phyloP scores from a whole-genome alignment of 2,797 vertebrate species.

The Hipposideros larvatus region DNA sequence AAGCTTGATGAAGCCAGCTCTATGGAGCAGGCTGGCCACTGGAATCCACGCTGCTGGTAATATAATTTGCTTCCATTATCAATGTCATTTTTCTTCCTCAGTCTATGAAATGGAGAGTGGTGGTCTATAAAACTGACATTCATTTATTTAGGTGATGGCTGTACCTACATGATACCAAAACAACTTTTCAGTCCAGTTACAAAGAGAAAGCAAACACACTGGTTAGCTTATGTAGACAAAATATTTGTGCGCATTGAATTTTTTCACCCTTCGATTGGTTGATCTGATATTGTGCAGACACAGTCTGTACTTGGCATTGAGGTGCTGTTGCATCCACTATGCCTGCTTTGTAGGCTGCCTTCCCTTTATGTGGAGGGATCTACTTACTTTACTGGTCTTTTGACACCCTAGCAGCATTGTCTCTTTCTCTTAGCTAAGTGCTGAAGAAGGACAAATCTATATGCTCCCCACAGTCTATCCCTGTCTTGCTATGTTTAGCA shows the following conservation, averaged over 20 bases:
- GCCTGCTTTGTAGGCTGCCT: background rate
- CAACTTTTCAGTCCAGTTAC: background rate
- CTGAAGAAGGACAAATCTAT: background rate
- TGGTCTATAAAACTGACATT: background rate
- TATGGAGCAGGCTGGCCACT: background rate
- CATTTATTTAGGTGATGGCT: background rate
- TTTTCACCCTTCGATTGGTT: background rate
- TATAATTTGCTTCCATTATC: background rate
- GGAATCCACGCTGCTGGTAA: background rate
- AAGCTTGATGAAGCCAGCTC: background rate
- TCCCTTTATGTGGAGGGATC: slow-evolving; percentile 17
- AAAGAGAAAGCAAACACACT: background rate
- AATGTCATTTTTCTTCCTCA: background rate
- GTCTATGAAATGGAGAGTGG: background rate
- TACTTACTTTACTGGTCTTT: slow-evolving; percentile 35
- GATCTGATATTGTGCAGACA: background rate
- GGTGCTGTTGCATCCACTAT: background rate
- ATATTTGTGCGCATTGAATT: background rate
- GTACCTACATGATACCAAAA: background rate
- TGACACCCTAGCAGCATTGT: background rate
- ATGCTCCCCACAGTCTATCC: background rate
- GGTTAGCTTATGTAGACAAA: background rate
- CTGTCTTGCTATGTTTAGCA: slow-evolving; percentile 77
- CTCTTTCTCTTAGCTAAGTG: slow-evolving; percentile 8
- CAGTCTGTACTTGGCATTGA: background rate